Conservation (phyloP, 2,797 vertebrate genomes). For the Babyrousa celebensis region DNA sequence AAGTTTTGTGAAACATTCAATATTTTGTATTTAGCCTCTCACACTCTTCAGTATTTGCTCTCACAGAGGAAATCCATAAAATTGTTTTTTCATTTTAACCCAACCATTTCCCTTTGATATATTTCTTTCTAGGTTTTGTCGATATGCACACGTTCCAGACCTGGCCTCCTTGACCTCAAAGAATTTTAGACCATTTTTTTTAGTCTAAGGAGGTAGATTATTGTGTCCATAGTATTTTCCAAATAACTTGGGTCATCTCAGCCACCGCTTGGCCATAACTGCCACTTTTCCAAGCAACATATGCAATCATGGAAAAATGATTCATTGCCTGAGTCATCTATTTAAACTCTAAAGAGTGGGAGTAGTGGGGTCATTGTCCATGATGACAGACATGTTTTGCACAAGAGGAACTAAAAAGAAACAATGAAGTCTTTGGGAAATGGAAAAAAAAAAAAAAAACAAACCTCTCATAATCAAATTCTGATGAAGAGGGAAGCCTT, state of each 20-base stretch:
- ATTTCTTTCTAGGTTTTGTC: neutral
- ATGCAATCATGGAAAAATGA: slow-evolving; percentile 20
- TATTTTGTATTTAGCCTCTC: neutral
- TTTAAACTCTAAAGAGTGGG: slow-evolving; percentile 63
- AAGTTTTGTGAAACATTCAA: neutral
- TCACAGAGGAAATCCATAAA: neutral
- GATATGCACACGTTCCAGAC: neutral
- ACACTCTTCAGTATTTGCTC: neutral
- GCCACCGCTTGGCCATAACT: neutral
- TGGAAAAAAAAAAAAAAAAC: neutral
- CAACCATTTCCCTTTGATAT: neutral
- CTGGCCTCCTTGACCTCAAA: neutral
- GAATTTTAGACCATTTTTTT: neutral
- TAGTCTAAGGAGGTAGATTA: neutral
- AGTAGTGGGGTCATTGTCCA: slow-evolving; percentile 19
- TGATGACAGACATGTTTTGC: slow-evolving; percentile 54
- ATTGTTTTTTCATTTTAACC: neutral
- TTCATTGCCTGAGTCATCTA: slow-evolving; percentile 49
- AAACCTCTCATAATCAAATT: neutral
- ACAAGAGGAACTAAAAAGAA: neutral
- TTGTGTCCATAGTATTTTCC: neutral
- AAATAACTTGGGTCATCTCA: neutral
- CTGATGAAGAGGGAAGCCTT: neutral
- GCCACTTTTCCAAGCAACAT: slow-evolving; percentile 30
- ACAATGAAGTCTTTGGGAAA: slow-evolving; percentile 44